phyloP scores from a whole-genome alignment of 2,797 vertebrate genomes.

The Pangasius mekongensis region DNA sequence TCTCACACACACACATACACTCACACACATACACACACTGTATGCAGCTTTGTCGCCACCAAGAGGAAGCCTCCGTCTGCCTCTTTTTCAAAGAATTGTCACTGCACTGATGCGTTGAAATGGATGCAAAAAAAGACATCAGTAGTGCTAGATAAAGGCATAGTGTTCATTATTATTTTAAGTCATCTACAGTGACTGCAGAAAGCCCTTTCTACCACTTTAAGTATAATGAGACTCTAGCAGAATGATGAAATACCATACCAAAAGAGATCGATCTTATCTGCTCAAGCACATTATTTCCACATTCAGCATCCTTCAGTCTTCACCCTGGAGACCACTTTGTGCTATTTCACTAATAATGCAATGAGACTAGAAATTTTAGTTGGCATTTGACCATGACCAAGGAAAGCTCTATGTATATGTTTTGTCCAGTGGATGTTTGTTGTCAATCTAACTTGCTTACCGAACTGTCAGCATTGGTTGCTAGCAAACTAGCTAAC shows the following conservation, averaged over 20 bases:
- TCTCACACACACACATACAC: neutral
- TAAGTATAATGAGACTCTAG: neutral
- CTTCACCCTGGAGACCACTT: neutral
- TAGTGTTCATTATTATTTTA: neutral
- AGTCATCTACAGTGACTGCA: neutral
- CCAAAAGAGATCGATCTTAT: slow-evolving; percentile 16
- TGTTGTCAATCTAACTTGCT: neutral
- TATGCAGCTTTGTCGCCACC: slow-evolving; percentile 32
- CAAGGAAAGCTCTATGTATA: neutral
- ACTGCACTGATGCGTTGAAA: neutral
- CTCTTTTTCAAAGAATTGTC: neutral
- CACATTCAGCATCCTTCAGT: neutral
- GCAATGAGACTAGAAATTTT: neutral
- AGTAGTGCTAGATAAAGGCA: neutral
- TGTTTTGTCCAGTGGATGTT: neutral
- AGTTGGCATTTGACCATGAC: neutral
- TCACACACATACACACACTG: neutral
- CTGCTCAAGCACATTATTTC: slow-evolving; percentile 6
- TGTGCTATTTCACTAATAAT: neutral
- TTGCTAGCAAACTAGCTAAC: neutral
- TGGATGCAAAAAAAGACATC: neutral
- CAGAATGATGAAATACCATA: slow-evolving; percentile 2
- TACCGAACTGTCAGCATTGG: neutral
- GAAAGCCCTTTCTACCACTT: neutral
- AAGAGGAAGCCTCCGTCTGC: slow-evolving; percentile 5